A percentile compares a stretch with the other conserved stretches of the same genome.
Conservation (phyloP, 1,140 invertebrate genomes). For the Gonioctena quinquepunctata region DNA sequence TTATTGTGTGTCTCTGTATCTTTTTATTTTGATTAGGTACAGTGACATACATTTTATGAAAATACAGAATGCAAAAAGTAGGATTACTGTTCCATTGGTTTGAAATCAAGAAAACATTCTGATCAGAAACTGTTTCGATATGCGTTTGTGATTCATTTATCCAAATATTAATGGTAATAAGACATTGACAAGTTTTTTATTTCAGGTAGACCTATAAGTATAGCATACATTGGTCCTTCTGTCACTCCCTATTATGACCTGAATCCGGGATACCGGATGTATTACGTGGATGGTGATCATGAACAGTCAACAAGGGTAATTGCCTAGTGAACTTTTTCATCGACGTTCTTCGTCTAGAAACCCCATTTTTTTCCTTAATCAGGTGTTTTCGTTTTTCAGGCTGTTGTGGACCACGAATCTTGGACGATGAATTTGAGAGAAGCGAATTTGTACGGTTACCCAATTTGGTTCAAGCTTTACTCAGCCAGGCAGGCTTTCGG, state of each 20-base stretch:
- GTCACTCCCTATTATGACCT: conserved; percentile 90
- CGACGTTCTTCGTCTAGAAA: not conserved
- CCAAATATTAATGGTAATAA: too few relatives aligned
- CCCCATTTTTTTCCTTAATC: not conserved
- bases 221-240: conserved; percentile 90
- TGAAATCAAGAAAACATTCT: too few relatives aligned
- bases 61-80: too few relatives aligned
- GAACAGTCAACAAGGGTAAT: conserved; percentile 77
- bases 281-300: conserved; percentile 94
- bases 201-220: conserved; percentile 74
- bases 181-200: conserved; percentile 39
- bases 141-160: too few relatives aligned
- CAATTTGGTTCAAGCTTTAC: conserved; percentile 89
- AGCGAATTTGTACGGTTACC: conserved; percentile 86
- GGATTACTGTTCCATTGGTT: too few relatives aligned
- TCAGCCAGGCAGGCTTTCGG: conserved; percentile 81
- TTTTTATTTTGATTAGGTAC: too few relatives aligned
- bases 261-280: conserved; percentile 95
- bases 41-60: too few relatives aligned
- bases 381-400: conserved; percentile 61
- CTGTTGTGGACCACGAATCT: conserved; percentile 91
- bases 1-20: too few relatives aligned
- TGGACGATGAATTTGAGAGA: conserved; percentile 96
- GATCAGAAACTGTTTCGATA: too few relatives aligned
- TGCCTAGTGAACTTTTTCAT: conserved; percentile 2